These are phyloP conservation scores for Chrysochloris asiatica DNA, from an alignment of 2,113 vertebrate species.

Conservation along the genomic window DNA sequence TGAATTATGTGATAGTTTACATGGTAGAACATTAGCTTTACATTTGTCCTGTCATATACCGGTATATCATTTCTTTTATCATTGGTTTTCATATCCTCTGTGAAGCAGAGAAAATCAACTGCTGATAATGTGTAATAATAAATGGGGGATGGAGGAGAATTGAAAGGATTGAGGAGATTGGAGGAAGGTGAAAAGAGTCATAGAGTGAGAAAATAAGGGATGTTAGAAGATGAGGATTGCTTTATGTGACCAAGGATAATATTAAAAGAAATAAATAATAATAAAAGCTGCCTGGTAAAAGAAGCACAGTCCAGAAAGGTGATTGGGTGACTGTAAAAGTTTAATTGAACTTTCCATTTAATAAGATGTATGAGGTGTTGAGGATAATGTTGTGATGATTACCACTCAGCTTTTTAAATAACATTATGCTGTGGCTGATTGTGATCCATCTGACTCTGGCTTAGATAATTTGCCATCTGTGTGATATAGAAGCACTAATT, in stretches of 20 bases:
- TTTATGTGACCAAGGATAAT: background rate
- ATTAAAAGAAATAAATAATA: background rate
- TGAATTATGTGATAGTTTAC: too few species aligned
- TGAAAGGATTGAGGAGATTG: background rate
- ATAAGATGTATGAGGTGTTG: background rate
- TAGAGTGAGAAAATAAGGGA: background rate
- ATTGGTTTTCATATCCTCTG: background rate
- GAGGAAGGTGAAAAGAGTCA: background rate
- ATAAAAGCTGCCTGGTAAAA: background rate
- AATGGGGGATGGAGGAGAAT: background rate
- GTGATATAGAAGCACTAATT: too few species aligned
- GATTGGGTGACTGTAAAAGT: background rate
- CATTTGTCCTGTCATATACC: too few species aligned
- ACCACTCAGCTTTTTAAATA: background rate
- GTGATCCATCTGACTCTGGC: background rate
- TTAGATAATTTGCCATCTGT: background rate
- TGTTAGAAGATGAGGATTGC: background rate
- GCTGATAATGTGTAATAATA: background rate
- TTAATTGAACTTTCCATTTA: background rate
- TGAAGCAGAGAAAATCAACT: background rate
- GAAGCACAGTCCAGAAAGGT: background rate
- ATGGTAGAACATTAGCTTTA: too few species aligned
- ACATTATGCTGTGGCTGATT: background rate
- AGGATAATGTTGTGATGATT: background rate
- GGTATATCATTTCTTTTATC: too few species aligned